A percentile compares a stretch with the other conserved stretches of the same genome.
These are phyloP conservation scores for Triplophysa dalaica DNA, from an alignment of 2,113 vertebrate genomes.

Conservation along the genomic window DNA sequence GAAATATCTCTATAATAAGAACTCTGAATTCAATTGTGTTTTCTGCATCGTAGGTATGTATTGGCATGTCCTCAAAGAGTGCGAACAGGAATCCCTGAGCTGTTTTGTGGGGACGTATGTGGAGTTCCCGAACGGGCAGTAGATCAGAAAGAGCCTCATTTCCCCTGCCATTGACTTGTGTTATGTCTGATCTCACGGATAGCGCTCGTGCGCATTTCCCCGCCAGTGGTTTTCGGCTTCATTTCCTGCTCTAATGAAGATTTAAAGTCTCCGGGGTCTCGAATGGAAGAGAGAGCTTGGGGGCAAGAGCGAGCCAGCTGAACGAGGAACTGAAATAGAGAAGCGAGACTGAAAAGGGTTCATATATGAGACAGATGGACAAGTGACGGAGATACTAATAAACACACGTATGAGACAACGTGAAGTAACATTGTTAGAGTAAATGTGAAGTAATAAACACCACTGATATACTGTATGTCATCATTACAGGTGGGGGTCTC, in stretches of 20 bases:
- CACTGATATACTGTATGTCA: constrained; percentile 69
- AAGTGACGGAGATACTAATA: background rate
- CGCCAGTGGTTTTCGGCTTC: constrained; percentile 80
- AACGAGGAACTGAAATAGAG: constrained; percentile 32
- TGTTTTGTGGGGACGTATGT: background rate
- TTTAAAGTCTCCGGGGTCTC: constrained; percentile 72
- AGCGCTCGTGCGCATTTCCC: constrained; percentile 74
- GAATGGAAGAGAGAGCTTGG: constrained; percentile 49
- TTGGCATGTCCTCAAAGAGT: background rate
- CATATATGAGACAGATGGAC: constrained; percentile 20
- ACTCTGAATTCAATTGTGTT: too few relatives aligned
- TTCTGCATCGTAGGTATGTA: background rate
- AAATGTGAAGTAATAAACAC: constrained; percentile 40
- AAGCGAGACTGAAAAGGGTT: constrained; percentile 2
- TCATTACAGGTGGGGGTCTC: constrained; percentile 67
- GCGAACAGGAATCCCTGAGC: background rate
- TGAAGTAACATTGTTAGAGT: too few relatives aligned
- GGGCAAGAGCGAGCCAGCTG: constrained; percentile 16
- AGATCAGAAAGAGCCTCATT: constrained; percentile 50
- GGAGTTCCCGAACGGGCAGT: constrained; percentile 27
- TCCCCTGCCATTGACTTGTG: constrained; percentile 52
- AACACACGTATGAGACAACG: too few relatives aligned
- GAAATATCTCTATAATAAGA: too few relatives aligned
- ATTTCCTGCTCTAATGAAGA: constrained; percentile 81
- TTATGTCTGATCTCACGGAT: constrained; percentile 66